phyloP scores from a whole-genome alignment of 2,797 vertebrate species.

The Acipenser transmontanus region DNA sequence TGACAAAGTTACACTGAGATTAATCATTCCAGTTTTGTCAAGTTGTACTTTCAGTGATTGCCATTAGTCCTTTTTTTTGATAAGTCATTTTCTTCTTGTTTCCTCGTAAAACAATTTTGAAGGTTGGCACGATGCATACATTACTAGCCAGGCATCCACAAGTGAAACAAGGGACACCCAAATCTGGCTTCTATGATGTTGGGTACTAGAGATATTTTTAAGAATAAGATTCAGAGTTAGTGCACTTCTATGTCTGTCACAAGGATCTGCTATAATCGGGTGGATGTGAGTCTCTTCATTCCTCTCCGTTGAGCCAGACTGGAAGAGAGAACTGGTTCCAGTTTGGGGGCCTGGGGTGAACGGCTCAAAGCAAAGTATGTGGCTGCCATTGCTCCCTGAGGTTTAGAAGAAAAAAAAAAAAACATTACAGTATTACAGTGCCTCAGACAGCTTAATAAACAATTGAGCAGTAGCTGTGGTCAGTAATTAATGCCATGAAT shows the following conservation, averaged over 20 bases:
- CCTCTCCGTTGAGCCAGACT: constrained; percentile 84
- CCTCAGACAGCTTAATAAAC: no score
- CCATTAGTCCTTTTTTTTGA: no score
- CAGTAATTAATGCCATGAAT: no score
- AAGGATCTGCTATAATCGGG: constrained; percentile 59
- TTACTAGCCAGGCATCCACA: not conserved
- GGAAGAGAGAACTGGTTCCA: constrained; percentile 88
- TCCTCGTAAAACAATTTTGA: not conserved
- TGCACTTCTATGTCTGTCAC: not conserved
- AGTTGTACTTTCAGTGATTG: no score
- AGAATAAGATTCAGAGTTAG: not conserved
- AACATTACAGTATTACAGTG: not conserved
- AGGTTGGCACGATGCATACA: not conserved
- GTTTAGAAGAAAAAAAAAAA: constrained; percentile 25
- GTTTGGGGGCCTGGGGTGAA: constrained; percentile 74
- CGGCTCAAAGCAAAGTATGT: constrained; percentile 87
- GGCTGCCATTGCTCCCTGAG: constrained; percentile 90
- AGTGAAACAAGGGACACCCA: not conserved
- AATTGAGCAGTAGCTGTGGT: no score
- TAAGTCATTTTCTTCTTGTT: no score
- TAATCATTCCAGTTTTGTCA: no score
- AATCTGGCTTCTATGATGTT: not conserved
- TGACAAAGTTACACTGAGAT: no score
- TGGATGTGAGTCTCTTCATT: constrained; percentile 84
- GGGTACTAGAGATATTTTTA: no score